Conservation (phyloP, 2,113 vertebrate species). For the Myotis lucifugus region DNA sequence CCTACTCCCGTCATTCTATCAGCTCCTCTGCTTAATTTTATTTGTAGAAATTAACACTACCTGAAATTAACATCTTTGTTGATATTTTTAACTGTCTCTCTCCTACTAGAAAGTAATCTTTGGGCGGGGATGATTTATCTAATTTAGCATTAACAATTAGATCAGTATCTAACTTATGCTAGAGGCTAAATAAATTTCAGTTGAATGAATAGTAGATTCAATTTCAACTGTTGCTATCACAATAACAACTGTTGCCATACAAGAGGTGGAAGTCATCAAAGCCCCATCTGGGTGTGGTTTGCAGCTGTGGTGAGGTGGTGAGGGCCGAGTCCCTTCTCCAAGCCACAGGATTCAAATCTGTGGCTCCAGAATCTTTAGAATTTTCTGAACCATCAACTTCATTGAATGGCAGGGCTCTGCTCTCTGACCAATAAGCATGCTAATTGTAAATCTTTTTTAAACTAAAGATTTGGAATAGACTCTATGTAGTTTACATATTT, state of each 20-base stretch:
- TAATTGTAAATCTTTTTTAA: not conserved
- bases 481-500: not conserved
- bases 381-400: not conserved
- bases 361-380: not conserved
- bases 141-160: not conserved
- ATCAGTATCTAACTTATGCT: not conserved
- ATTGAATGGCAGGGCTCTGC: not conserved
- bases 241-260: not conserved
- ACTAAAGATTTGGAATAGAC: not conserved
- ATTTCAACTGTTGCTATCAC: not conserved
- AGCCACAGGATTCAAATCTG: not conserved
- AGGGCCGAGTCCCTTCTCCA: not conserved
- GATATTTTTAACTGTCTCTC: not conserved
- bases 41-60: not conserved
- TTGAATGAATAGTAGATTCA: not conserved
- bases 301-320: too few relatives aligned
- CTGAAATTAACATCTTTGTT: not conserved
- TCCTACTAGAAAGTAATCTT: not conserved
- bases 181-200: not conserved
- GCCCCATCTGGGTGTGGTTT: not conserved
- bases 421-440: not conserved
- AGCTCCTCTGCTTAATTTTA: not conserved
- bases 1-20: not conserved
- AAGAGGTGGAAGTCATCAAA: not conserved
- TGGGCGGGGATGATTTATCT: fast-evolving